Conservation (phyloP, 2,888 invertebrate species). For the Torymus aiolomorphi region DNA sequence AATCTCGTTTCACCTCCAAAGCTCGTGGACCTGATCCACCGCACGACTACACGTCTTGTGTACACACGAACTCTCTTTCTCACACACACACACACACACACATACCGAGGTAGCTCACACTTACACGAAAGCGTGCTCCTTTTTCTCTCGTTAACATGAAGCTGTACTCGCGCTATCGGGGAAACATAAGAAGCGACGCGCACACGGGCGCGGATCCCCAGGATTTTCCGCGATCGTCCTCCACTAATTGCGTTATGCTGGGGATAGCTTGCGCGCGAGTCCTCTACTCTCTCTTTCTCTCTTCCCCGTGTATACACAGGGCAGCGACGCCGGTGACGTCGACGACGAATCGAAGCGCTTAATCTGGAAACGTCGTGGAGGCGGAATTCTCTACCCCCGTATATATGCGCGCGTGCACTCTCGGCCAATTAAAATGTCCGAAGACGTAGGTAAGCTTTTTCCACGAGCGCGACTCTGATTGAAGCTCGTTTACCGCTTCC, state of each 20-base stretch:
- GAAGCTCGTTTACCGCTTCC: constrained; percentile 26
- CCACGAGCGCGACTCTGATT: constrained; percentile 9
- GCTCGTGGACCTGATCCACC: constrained; percentile 40
- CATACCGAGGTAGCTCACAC: not conserved
- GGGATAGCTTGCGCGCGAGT: not conserved
- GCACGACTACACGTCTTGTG: constrained; percentile 13
- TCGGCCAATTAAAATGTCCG: constrained; percentile 38
- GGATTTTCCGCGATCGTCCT: constrained; percentile 57
- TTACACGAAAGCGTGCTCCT: constrained; percentile 21
- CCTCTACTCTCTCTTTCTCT: not conserved
- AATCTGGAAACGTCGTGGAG: not conserved
- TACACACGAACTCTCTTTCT: not conserved
- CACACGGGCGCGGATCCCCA: constrained; percentile 29
- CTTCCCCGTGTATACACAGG: too few relatives aligned
- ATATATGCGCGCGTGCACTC: too few relatives aligned
- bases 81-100: not conserved
- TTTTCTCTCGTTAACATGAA: constrained; percentile 55
- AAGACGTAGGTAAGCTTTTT: constrained; percentile 19
- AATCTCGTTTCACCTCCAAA: constrained; percentile 50
- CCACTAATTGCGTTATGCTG: constrained; percentile 56
- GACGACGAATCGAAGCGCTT: constrained; percentile 22
- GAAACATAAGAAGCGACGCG: constrained; percentile 50
- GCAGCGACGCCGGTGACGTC: too few relatives aligned
- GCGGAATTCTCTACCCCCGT: not conserved
- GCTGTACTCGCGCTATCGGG: constrained; percentile 49